phyloP scores from a whole-genome alignment of 92 coral and sea anemone species.

The Porites cylindrica region DNA sequence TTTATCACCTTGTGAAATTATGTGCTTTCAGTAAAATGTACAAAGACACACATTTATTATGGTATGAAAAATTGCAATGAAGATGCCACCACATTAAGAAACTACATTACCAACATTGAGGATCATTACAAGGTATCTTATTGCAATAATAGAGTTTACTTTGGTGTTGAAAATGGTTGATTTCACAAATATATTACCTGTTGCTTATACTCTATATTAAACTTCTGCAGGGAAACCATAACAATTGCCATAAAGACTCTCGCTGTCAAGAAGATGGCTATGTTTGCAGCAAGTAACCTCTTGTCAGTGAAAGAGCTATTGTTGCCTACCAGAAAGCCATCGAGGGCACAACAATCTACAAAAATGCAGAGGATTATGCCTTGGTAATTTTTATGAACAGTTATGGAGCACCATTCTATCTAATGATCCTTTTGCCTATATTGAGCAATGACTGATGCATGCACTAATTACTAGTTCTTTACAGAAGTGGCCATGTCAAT shows the following conservation, averaged over 20 bases:
- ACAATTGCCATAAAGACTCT: neutral
- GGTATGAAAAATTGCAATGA: conserved; percentile 45
- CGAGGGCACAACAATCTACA: neutral
- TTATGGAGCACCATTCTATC: neutral
- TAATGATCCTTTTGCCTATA: too few relatives aligned
- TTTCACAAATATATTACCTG: too few relatives aligned
- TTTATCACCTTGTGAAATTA: neutral
- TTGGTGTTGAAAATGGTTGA: too few relatives aligned
- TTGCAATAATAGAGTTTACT: too few relatives aligned
- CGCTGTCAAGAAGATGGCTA: neutral
- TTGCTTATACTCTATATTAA: too few relatives aligned
- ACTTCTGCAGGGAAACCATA: neutral
- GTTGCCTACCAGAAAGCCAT: neutral
- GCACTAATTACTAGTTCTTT: too few relatives aligned
- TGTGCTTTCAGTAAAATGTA: neutral
- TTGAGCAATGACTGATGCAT: too few relatives aligned
- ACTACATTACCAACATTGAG: conserved; percentile 32
- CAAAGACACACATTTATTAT: conserved; percentile 12
- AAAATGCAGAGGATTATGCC: conserved; percentile 24
- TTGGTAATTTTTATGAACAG: neutral
- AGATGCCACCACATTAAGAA: conserved; percentile 14
- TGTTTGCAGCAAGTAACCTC: neutral
- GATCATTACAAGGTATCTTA: conserved; percentile 22
- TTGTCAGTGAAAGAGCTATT: neutral
- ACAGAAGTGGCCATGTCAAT: too few relatives aligned